Evolutionary conservation across 2,113 vertebrate genomes (phyloP).

Genomic region (Ageneiosus marmoratus): DNA sequence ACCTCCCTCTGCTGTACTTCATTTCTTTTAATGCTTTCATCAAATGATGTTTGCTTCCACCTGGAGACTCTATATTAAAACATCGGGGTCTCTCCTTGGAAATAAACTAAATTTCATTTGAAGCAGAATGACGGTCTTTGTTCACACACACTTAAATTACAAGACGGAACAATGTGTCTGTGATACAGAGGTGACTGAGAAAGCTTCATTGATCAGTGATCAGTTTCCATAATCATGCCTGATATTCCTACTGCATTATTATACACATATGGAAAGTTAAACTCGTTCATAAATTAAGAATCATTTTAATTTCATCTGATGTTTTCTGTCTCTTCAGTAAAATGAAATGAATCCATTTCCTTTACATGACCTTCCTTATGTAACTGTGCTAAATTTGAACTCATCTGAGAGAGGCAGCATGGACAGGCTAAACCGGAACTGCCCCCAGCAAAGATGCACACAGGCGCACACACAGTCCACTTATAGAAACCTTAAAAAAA

Average conservation of each 20-base stretch:
- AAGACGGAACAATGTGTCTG: neutral
- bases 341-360: neutral
- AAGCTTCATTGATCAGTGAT: neutral
- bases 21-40: neutral
- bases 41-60: neutral
- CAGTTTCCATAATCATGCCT: neutral
- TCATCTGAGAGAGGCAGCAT: slow-evolving; percentile 46
- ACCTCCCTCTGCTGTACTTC: neutral
- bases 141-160: neutral
- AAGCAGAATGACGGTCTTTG: neutral
- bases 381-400: slow-evolving; percentile 53
- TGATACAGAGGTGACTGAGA: neutral
- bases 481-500: slow-evolving; percentile 18
- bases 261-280: neutral
- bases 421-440: slow-evolving; percentile 47
- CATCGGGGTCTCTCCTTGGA: neutral
- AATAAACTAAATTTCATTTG: neutral
- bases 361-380: slow-evolving; percentile 41
- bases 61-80: neutral
- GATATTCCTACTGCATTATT: neutral
- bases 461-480: slow-evolving; percentile 23
- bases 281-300: neutral
- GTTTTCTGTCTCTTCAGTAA: neutral
- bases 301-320: neutral
- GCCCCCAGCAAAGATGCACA: slow-evolving; percentile 48